A percentile compares a stretch with the other conserved stretches of the same genome.
phyloP scores from a whole-genome alignment of 2,797 vertebrate genomes.

The Gila robusta region DNA sequence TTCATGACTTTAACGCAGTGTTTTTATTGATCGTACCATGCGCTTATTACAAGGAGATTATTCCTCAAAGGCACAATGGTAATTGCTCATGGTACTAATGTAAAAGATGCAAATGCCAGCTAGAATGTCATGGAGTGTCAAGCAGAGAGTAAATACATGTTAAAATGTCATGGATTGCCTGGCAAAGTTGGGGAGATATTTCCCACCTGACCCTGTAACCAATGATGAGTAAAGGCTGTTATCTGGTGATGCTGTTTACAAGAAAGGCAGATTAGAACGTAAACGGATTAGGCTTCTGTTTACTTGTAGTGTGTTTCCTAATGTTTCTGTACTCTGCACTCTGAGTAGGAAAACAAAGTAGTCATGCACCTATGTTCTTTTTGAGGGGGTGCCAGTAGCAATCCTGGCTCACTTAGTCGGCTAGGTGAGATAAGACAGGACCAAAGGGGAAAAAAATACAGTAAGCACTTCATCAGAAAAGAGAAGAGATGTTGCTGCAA shows the following conservation, averaged over 20 bases:
- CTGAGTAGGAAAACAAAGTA: not conserved
- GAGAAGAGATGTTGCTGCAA: not conserved
- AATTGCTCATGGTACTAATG: not conserved
- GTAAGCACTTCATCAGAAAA: not conserved
- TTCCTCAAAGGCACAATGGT: not conserved
- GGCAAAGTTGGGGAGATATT: not conserved
- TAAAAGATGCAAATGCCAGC: not conserved
- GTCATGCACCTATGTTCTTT: not conserved
- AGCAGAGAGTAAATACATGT: not conserved
- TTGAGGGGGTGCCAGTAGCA: not conserved
- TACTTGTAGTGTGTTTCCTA: slow-evolving; percentile 8
- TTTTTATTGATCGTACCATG: not conserved
- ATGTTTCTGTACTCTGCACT: not conserved
- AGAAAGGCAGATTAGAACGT: slow-evolving; percentile 33
- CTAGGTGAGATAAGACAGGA: not conserved
- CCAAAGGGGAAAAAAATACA: not conserved
- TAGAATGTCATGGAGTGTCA: not conserved
- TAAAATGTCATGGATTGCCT: not conserved
- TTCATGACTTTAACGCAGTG: not conserved
- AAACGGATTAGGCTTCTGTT: slow-evolving; percentile 25
- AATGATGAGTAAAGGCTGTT: slow-evolving; percentile 14
- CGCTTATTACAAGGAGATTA: not conserved
- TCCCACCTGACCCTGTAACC: not conserved
- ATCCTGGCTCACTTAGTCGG: not conserved
- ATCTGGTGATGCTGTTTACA: slow-evolving; percentile 34